Conservation (phyloP, 2,113 vertebrate species). For the Egretta garzetta region DNA sequence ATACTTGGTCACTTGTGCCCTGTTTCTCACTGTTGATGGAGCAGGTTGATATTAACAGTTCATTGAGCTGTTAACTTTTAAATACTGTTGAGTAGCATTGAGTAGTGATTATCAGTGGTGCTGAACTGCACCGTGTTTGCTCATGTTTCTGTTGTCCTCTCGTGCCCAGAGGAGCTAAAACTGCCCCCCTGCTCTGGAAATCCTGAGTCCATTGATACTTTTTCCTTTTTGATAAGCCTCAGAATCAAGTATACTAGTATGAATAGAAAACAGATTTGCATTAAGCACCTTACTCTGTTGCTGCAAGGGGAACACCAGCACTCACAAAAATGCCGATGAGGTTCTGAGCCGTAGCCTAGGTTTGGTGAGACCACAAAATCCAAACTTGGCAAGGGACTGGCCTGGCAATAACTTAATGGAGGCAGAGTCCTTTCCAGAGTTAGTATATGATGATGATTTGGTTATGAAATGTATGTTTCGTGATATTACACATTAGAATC, state of each 20-base stretch:
- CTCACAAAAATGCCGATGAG: background rate
- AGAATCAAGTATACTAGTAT: background rate
- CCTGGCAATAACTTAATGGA: background rate
- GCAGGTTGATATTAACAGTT: background rate
- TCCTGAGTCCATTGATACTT: background rate
- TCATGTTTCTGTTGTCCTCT: background rate
- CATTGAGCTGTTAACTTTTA: background rate
- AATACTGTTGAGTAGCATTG: background rate
- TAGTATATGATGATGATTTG: background rate
- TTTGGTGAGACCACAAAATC: background rate
- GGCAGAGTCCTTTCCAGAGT: background rate
- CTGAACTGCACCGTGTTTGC: background rate
- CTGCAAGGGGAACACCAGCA: background rate
- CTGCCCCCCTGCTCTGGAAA: background rate
- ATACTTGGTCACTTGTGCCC: background rate
- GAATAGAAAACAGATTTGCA: background rate
- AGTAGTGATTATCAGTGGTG: background rate
- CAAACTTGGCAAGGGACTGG: background rate
- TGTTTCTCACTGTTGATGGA: background rate
- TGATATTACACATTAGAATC: background rate
- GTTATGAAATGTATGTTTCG: background rate
- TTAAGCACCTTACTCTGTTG: background rate
- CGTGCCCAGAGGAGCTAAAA: background rate
- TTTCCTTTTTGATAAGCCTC: background rate
- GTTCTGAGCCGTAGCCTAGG: background rate